Conservation (phyloP, 2,888 invertebrate genomes). For the Mongoloraphidia duomilia region DNA sequence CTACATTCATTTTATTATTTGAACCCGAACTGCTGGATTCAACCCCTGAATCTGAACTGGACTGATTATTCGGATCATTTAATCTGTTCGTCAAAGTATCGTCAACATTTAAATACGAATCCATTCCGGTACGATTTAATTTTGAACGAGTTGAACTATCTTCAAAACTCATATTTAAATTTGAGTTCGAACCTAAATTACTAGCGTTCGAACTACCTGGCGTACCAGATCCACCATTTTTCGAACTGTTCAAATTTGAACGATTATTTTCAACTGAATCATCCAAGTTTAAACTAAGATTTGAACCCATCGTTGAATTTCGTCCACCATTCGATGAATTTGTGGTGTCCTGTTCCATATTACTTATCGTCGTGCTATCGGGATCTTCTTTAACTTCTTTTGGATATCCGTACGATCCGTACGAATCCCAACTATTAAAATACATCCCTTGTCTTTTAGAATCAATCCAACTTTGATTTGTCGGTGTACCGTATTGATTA, state of each 20-base stretch:
- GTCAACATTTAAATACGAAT: slow-evolving; percentile 2
- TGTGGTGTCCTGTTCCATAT: slow-evolving; percentile 19
- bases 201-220: no score
- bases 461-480: slow-evolving; percentile 10
- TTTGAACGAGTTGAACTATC: no score
- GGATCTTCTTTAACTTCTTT: slow-evolving; percentile 57
- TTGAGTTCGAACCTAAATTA: no score
- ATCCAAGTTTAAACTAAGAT: background rate
- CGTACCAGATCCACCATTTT: no score
- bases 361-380: slow-evolving; percentile 49
- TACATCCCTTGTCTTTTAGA: slow-evolving; percentile 9
- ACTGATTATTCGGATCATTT: no score
- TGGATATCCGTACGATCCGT: slow-evolving; percentile 8
- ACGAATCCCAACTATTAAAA: slow-evolving; percentile 11
- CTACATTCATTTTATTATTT: no score
- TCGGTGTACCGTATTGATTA: slow-evolving; percentile 8
- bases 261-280: no score
- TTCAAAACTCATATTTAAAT: no score
- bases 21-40: no score
- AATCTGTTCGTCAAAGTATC: background rate
- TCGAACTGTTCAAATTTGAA: no score
- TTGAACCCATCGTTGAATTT: background rate
- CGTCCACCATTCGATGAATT: slow-evolving; percentile 17
- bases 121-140: background rate
- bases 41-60: no score